Conservation (phyloP, 2,113 vertebrate species). For the Agelaius tricolor region DNA sequence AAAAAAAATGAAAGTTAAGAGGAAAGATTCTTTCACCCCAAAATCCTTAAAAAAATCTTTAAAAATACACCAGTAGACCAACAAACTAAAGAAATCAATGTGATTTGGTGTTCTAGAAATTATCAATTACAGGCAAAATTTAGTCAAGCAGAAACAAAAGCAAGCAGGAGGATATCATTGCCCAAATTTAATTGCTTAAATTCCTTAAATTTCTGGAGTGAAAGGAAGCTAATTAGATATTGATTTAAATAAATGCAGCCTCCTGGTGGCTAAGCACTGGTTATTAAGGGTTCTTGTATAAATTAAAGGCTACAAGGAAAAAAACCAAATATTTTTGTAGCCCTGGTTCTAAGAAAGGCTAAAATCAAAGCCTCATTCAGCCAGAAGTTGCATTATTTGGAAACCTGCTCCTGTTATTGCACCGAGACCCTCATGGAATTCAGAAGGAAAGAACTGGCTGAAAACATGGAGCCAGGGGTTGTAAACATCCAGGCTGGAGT, state of each 20-base stretch:
- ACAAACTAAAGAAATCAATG: constrained; percentile 23
- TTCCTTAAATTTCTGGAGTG: constrained; percentile 52
- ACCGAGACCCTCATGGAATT: not conserved
- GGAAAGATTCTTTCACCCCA: not conserved
- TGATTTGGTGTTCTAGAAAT: not conserved
- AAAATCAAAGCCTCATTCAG: not conserved
- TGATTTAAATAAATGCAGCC: constrained; percentile 60
- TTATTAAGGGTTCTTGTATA: constrained; percentile 30
- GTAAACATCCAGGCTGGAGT: not conserved
- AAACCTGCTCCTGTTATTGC: not conserved
- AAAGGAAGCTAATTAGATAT: constrained; percentile 62
- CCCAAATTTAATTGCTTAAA: constrained; percentile 47
- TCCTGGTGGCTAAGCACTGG: constrained; percentile 22
- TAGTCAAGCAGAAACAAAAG: constrained; percentile 18
- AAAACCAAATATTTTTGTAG: not conserved
- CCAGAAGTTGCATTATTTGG: not conserved
- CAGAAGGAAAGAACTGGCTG: not conserved
- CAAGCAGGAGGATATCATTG: not conserved
- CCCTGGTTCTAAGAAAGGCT: not conserved
- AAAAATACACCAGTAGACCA: not conserved
- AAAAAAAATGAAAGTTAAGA: not conserved
- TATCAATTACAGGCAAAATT: constrained; percentile 5
- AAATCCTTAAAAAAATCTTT: not conserved
- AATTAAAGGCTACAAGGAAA: constrained; percentile 14
- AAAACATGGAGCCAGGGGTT: not conserved